phyloP scores from a whole-genome alignment of 2,113 vertebrate genomes.

The Brachyistius frenatus region DNA sequence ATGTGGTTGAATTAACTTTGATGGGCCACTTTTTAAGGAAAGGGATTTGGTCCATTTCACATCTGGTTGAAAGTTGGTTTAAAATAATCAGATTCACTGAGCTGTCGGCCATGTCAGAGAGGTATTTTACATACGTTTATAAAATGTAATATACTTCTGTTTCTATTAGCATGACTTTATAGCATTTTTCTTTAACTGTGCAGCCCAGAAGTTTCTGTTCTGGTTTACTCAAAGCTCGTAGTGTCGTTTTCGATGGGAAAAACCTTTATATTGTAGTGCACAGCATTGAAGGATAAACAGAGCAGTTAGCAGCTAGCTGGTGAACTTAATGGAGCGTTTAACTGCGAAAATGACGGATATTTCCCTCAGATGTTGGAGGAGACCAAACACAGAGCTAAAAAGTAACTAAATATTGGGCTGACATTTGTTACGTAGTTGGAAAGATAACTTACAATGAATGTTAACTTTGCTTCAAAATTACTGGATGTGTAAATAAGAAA shows the following conservation, averaged over 20 bases:
- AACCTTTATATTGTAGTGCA: not conserved
- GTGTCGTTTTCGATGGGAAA: too few species aligned
- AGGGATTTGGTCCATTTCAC: not conserved
- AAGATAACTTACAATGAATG: too few species aligned
- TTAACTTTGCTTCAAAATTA: not conserved
- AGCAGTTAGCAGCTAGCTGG: not conserved
- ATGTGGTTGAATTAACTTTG: conserved; percentile 32
- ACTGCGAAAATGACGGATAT: too few species aligned
- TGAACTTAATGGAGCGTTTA: too few species aligned
- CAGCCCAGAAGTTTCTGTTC: not conserved
- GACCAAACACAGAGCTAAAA: too few species aligned
- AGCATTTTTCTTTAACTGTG: not conserved
- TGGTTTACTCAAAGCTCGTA: not conserved
- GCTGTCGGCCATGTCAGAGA: not conserved
- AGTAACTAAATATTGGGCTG: too few species aligned
- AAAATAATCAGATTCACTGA: conserved; percentile 13
- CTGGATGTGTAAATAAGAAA: not conserved
- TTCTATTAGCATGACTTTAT: not conserved
- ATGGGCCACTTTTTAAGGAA: conserved; percentile 32
- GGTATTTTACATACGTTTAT: not conserved
- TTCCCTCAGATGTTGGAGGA: too few species aligned
- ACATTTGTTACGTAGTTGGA: too few species aligned
- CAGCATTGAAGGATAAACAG: not conserved
- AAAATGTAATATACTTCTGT: not conserved
- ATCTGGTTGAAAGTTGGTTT: not conserved